Conservation (phyloP, 2,113 vertebrate species). For the Pachycephala philippinensis region DNA sequence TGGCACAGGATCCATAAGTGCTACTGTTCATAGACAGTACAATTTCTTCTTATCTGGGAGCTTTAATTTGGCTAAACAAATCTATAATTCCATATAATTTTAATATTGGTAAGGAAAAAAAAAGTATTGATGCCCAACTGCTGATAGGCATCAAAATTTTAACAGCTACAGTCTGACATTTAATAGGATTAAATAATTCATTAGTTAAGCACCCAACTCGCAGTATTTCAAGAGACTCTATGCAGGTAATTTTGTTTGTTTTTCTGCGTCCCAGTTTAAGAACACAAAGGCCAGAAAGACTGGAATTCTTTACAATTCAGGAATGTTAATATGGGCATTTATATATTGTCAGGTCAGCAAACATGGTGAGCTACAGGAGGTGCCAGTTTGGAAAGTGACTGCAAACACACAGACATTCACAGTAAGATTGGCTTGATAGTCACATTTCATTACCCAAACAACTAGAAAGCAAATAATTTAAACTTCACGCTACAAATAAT, state of each 20-base stretch:
- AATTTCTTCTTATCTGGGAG: background rate
- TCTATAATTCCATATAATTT: background rate
- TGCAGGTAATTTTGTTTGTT: background rate
- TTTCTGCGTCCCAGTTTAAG: background rate
- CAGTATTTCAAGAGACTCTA: background rate
- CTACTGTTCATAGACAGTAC: background rate
- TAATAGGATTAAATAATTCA: background rate
- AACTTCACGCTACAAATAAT: background rate
- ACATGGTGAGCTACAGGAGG: background rate
- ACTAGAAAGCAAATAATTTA: background rate
- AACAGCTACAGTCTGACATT: background rate
- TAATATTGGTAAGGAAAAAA: background rate
- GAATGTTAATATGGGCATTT: background rate
- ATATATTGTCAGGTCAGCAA: background rate
- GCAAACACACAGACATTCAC: background rate
- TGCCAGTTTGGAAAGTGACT: background rate
- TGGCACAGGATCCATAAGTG: background rate
- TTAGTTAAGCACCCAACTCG: background rate
- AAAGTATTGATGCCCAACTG: background rate
- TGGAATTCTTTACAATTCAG: background rate
- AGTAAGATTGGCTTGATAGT: constrained; percentile 57
- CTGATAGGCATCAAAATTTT: background rate
- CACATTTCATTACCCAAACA: background rate
- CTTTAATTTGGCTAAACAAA: background rate
- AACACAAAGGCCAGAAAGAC: background rate